phyloP scores from a whole-genome alignment of 2,113 vertebrate genomes.

The Siphamia tubifer region DNA sequence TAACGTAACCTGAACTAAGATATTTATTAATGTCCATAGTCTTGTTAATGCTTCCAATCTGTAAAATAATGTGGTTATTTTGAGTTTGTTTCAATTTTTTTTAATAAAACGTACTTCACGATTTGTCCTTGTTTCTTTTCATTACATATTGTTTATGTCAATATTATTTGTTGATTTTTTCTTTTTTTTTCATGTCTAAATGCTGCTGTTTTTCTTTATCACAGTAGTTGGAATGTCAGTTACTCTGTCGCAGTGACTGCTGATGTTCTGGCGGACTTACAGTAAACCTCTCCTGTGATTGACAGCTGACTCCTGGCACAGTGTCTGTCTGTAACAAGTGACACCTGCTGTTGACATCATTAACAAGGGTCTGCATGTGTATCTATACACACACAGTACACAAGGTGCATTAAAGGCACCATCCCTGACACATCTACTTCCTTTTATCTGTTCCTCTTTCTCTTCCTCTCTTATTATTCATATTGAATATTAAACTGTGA shows the following conservation, averaged over 20 bases:
- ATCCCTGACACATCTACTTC: constrained; percentile 61
- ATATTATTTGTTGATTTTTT: not conserved
- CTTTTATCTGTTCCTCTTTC: constrained; percentile 59
- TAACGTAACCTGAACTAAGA: too few species aligned
- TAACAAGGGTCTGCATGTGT: constrained; percentile 47
- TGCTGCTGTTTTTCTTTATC: not conserved
- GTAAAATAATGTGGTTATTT: too few species aligned
- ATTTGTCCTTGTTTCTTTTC: not conserved
- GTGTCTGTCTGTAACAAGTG: constrained; percentile 61
- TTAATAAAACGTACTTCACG: constrained; percentile 5
- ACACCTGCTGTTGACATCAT: constrained; percentile 69
- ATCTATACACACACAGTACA: constrained; percentile 6
- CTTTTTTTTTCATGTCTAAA: not conserved
- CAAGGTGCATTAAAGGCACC: constrained; percentile 25
- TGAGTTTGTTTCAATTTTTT: too few species aligned
- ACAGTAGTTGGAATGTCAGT: constrained; percentile 37
- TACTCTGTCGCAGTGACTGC: constrained; percentile 32
- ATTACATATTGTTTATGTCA: not conserved
- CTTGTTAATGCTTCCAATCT: too few species aligned
- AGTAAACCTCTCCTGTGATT: constrained; percentile 59
- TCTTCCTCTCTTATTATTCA: constrained; percentile 61
- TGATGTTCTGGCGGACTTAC: constrained; percentile 26
- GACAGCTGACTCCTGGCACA: constrained; percentile 65
- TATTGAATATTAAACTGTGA: constrained; percentile 65
- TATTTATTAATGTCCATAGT: too few species aligned